Conservation (phyloP, 2,888 invertebrate species). For the Salticus scenicus region DNA sequence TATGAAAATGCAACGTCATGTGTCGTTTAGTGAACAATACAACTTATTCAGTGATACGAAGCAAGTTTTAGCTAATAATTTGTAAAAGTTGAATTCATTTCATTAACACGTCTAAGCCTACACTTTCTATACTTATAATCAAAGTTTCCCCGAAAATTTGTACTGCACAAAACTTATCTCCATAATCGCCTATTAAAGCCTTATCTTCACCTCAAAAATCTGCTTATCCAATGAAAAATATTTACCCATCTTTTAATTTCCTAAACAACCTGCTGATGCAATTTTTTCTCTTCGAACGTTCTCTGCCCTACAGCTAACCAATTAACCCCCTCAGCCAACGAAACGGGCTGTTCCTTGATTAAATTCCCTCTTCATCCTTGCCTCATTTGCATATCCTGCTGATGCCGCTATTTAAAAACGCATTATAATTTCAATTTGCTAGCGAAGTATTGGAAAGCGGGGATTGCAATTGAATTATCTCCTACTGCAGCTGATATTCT, state of each 20-base stretch:
- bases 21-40: too few relatives aligned
- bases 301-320: conserved; percentile 13
- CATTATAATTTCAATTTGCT: conserved; percentile 15
- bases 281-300: neutral
- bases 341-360: conserved; percentile 6
- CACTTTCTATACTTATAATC: too few relatives aligned
- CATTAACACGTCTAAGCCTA: too few relatives aligned
- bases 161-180: neutral
- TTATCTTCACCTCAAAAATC: neutral
- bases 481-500: neutral
- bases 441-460: neutral
- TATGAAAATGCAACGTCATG: too few relatives aligned
- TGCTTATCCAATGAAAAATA: conserved; percentile 16
- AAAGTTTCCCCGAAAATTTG: too few relatives aligned
- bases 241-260: conserved; percentile 12
- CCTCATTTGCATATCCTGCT: conserved; percentile 2
- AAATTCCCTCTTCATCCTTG: neutral
- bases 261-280: neutral
- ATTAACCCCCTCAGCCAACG: conserved; percentile 9
- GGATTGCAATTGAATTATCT: neutral
- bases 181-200: neutral
- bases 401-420: neutral
- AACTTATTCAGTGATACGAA: too few relatives aligned
- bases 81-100: too few relatives aligned
- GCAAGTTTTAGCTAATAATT: too few relatives aligned